Evolutionary conservation across 2,888 invertebrate species (phyloP), one percentile per base, ranked within the genome.

Genomic region (Patella ulyssiponensis): DNA sequence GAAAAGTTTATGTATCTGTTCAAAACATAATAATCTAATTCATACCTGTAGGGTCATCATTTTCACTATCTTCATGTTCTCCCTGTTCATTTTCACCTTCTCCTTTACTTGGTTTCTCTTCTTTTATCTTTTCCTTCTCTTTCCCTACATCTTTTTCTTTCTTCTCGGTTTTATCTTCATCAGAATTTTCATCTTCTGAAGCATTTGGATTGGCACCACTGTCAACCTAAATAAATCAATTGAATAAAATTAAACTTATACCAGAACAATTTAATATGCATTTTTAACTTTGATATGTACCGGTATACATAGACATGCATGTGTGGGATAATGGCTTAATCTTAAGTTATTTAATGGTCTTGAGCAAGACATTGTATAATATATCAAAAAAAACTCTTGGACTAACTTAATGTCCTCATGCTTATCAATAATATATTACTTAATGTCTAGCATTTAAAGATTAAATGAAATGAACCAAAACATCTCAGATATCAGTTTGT

Each of bases 31-130:
- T 44, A 44, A 44, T 44, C 44, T 44, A 44, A 44, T 44, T 44
- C 82, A 80, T 84, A 92, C 93, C 93, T 82, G 93, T 87, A 12
- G 93, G 93, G 85, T 93, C 93, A 87, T 93, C 93, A 84, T 93
- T 92, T 82, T 93, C 93, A 76, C 93, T 93, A 78, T 93, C 93
- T 73, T 83, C 85, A 74, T 91, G 91, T 78, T 92, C 92, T 33
- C 92, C 92, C 2, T 79, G 79, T 23, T 83, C 85, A 27, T 79
- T 78, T 51, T 85, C 81, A 12, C 73, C 74, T n/a, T 79, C 84
- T 33, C 83, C 84, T n/a, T 81, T 69, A 72, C 85, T 85, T 11
- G 80, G 27, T 11, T 76, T 20, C 33, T 81, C 73, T 75, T 69
- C 71, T 70, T 80, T 80, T 64, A 56, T 74, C n/a, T 14, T 51